Evolutionary conservation across 35 echinoderm and acorn worm species (phyloP).

Genomic region (Nesometra sesokonis): DNA sequence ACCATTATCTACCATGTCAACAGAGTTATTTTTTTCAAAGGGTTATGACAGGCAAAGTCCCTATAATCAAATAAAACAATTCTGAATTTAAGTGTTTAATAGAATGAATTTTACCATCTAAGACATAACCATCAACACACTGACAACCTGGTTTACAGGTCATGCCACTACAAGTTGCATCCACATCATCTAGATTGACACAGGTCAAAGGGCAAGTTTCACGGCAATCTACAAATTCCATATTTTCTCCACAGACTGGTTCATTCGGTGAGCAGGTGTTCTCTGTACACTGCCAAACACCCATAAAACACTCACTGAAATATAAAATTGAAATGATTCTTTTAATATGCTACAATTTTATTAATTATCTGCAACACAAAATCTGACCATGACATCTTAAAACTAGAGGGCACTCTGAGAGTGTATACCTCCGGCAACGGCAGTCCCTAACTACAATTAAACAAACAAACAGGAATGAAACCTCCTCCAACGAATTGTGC

Average conservation of each 20-base stretch:
- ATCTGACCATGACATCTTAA: too few relatives aligned
- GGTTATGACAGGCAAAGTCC: too few relatives aligned
- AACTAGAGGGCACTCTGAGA: too few relatives aligned
- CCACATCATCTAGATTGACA: neutral
- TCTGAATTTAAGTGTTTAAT: too few relatives aligned
- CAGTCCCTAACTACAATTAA: too few relatives aligned
- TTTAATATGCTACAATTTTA: neutral
- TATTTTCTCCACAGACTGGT: neutral
- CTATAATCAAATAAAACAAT: too few relatives aligned
- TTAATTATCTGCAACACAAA: neutral
- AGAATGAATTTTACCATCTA: neutral
- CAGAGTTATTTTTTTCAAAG: too few relatives aligned
- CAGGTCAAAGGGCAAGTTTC: neutral
- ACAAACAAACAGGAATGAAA: too few relatives aligned
- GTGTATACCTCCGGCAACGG: too few relatives aligned
- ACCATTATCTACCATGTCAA: too few relatives aligned
- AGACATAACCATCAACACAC: neutral
- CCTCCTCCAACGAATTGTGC: too few relatives aligned
- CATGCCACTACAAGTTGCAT: neutral
- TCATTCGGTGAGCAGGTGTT: neutral
- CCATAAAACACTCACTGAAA: neutral
- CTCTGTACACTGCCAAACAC: neutral
- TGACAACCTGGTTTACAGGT: neutral
- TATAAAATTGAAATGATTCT: neutral
- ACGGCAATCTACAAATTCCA: neutral